Conservation (phyloP, 2,113 vertebrate species). For the Puffinus mauretanicus region DNA sequence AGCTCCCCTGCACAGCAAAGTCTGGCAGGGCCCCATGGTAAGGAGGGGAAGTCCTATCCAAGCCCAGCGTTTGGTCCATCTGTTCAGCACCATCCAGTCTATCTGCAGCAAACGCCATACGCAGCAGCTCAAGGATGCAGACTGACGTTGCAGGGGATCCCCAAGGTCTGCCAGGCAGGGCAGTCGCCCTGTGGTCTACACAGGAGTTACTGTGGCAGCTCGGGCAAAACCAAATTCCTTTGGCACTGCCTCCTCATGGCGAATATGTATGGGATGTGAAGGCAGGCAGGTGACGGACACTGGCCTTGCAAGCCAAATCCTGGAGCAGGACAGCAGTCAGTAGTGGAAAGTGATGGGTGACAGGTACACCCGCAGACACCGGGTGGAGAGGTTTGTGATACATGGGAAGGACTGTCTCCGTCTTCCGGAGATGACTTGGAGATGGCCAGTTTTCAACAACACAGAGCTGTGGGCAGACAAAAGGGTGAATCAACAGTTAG, state of each 20-base stretch:
- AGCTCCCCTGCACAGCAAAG: background rate
- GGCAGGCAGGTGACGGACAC: background rate
- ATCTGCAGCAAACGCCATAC: background rate
- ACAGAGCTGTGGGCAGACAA: background rate
- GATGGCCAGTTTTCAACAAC: background rate
- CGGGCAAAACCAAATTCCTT: background rate
- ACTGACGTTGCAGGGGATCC: background rate
- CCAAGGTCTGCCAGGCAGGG: background rate
- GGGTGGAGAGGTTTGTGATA: background rate
- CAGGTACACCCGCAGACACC: background rate
- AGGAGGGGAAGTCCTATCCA: background rate
- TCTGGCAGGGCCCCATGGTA: background rate
- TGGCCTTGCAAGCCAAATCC: background rate
- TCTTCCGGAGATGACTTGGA: background rate
- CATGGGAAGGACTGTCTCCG: background rate
- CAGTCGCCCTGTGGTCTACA: background rate
- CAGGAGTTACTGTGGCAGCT: background rate
- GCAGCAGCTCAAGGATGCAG: background rate
- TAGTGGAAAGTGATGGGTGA: background rate
- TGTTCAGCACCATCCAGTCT: background rate
- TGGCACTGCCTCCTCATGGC: background rate
- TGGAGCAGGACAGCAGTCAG: background rate
- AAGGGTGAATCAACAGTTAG: background rate
- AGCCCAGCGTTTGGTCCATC: background rate
- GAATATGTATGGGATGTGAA: background rate